These are phyloP conservation scores for Sussaba pulchella DNA, from an alignment of 2,888 invertebrate genomes.

Conservation along the genomic window DNA sequence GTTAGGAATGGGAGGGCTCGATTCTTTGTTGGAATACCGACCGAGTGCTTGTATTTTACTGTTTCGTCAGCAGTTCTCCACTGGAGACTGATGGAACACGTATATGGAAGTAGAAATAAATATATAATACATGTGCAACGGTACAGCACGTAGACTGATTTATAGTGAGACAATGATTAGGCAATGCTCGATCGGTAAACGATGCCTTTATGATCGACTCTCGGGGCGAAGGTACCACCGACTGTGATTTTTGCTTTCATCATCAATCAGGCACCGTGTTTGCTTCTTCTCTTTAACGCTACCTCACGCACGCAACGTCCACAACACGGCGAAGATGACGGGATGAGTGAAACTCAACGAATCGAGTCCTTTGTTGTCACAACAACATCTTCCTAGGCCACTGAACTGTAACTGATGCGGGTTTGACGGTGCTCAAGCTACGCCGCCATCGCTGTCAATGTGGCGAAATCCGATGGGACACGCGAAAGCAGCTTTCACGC, in stretches of 20 bases:
- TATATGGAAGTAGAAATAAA: not conserved
- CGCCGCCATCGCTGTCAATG: slow-evolving; percentile 2
- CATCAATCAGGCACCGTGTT: slow-evolving; percentile 79
- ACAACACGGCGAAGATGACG: slow-evolving; percentile 35
- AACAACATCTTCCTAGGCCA: slow-evolving; percentile 66
- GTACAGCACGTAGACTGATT: slow-evolving; percentile 78
- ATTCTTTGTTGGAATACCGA: slow-evolving; percentile 26
- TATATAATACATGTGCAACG: slow-evolving; percentile 19
- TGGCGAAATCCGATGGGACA: not conserved
- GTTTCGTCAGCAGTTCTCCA: slow-evolving; percentile 46
- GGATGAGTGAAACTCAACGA: slow-evolving; percentile 56
- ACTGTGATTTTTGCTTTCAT: slow-evolving; percentile 76
- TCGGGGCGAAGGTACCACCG: slow-evolving; percentile 72
- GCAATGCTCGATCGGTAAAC: slow-evolving; percentile 81
- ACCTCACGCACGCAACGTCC: slow-evolving; percentile 63
- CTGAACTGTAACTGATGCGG: slow-evolving; percentile 67
- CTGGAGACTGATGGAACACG: not conserved
- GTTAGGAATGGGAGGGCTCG: slow-evolving; percentile 38
- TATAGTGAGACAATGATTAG: slow-evolving; percentile 82
- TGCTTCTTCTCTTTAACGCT: slow-evolving; percentile 71
- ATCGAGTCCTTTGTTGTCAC: slow-evolving; percentile 71
- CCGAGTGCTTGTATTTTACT: slow-evolving; percentile 16
- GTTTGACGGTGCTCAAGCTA: not conserved
- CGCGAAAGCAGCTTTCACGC: not conserved
- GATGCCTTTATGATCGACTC: slow-evolving; percentile 80